These are phyloP conservation scores for Steinernema feltiae DNA, from an alignment of 1,140 invertebrate genomes.

Conservation along the genomic window DNA sequence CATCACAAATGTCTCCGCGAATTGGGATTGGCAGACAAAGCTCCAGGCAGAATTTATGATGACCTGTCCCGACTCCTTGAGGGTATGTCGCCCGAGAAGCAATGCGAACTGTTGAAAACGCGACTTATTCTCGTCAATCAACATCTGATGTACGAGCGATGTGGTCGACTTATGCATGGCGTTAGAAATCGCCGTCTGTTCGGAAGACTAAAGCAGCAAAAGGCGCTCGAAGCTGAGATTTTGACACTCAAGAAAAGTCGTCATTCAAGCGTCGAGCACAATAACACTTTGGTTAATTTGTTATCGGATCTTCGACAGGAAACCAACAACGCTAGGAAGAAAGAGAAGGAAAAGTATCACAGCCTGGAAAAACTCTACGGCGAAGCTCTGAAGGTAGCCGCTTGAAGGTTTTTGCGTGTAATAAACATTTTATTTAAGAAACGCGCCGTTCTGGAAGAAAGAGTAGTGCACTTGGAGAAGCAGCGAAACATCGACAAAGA, in stretches of 20 bases:
- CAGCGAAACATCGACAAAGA: neutral
- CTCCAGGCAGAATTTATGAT: slow-evolving; percentile 33
- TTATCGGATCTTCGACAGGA: neutral
- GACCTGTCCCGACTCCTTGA: slow-evolving; percentile 28
- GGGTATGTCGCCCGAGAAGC: slow-evolving; percentile 21
- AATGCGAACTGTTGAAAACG: slow-evolving; percentile 24
- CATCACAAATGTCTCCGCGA: slow-evolving; percentile 33
- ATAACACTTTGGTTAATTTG: neutral
- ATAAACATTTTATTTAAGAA: neutral
- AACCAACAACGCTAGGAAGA: neutral
- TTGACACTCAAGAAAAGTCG: neutral
- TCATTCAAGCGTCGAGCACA: neutral
- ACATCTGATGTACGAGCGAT: slow-evolving; percentile 35
- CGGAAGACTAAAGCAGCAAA: slow-evolving; percentile 28
- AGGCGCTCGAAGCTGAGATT: neutral
- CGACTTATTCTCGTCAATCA: slow-evolving; percentile 34
- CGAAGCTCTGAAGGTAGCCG: neutral
- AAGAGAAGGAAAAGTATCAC: neutral
- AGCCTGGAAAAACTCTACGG: neutral
- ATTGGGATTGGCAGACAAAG: slow-evolving; percentile 24
- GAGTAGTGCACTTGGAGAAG: neutral
- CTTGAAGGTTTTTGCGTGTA: neutral
- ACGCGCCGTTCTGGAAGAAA: neutral
- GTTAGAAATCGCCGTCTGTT: slow-evolving; percentile 29
- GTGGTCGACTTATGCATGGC: slow-evolving; percentile 29